Base-by-base conservation (phyloP, 2,113 vertebrate species). In the Chloebia gouldiae region DNA sequence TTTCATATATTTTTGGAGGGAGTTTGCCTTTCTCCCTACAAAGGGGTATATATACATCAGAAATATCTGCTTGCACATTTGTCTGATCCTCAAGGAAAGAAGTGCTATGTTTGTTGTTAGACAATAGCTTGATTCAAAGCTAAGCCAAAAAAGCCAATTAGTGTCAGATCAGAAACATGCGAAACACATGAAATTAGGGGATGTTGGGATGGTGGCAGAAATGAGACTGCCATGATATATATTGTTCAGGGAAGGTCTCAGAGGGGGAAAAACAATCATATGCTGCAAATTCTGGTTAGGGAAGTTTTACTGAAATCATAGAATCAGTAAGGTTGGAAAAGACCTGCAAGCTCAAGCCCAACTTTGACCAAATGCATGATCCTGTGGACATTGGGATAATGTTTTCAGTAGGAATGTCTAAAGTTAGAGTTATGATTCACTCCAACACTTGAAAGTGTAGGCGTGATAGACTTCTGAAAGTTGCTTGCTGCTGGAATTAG, bases 261-360 rank as follows among this genome's bases (percentile, higher is more conserved):
- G 30, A 2, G 16, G 5, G 16, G 13, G 4, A 3, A 5, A 16
- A 78, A 18, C 5, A 21, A 33, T 60, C 1, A 3, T 10, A 28
- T 1, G 7, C 47, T 88, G 15, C 28, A 72, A 50, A 51, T 56
- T n/a, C 24, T 37, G 3, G 3, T 35, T 59, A 59, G 42, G 42
- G 21, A 53, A 49, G 6, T 17, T 60, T 54, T 66, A 19, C 15
- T 63, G 45, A 45, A 56, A 24, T 25, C 3, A 6, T 3, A 23
- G 25, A 28, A 69, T 35, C 12, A 14, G 24, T 82, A 28, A 77
- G 18, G 10, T 56, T 0, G 1, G 47, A 50, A 69, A 83, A 83
- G 18, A 56, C 25, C 22, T 56, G 31, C 40, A 70, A 56, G 54
- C 35, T 49, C 49, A 23, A 70, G 42, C 12, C 40, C 49, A 77